Base-by-base conservation (phyloP, 1,140 invertebrate species). In the Microplitis demolitor region DNA sequence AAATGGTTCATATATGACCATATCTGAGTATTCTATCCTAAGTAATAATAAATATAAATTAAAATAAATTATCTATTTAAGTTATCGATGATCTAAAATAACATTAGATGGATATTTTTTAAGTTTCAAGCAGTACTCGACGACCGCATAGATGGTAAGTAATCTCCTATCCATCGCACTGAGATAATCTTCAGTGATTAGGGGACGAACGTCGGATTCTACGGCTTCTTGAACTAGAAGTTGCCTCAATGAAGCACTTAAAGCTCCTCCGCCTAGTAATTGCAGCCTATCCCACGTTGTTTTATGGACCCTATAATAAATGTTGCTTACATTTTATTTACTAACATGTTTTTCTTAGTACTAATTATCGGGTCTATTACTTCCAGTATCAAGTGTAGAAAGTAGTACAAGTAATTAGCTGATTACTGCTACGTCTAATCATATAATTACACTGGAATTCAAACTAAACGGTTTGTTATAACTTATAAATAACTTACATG, bases 121-220 rank as follows among this genome's bases (percentile, higher is more conserved):
- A 69, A 83, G 77, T 64, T 87, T 85, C 6, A 90, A 76, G 83
- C 94, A 96, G 80, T 91, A 90, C 84, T 94, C 90, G 68, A 96
- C 89, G 66, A 92, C 90, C 1, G 93, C 90, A 83, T 92, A 93
- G 69, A 96, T 87, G 69, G 91, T 90, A 60, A 91, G 81, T 51
- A 97, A 80, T 83, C 95, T 87, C 76, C 95, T 84, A 80, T 97
- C 93, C n/a, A 97, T 88, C 16, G 95, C 95, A 79, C 88, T 86
- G 58, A 93, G 91, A 85, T 97, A 95, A 16, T 89, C 87, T n/a
- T 91, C 85, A 4, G 91, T 92, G 14, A 96, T 88, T 4, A 97
- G 83, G 56, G 92, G 91, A 56, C 70, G 75, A 69, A 86, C 80
- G 61, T 79, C 72, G 1, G 83, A 90, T 84, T 34, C 90, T 78